phyloP scores from a whole-genome alignment of 2,797 vertebrate genomes.

The Girardinus metallicus region DNA sequence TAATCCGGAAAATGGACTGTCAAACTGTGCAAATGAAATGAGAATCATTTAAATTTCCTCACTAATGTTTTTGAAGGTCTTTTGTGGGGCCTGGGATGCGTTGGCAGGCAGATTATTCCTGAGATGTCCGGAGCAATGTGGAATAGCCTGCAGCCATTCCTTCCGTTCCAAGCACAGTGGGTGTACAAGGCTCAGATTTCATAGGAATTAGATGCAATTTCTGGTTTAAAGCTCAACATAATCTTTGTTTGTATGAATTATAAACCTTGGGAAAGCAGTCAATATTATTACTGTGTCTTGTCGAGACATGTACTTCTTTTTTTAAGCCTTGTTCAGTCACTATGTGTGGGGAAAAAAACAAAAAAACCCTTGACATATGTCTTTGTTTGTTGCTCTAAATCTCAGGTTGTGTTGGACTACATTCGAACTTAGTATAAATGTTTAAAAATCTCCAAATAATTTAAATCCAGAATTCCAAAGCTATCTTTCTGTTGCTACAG shows the following conservation, averaged over 20 bases:
- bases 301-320: too few species aligned
- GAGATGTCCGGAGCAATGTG: not conserved
- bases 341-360: not conserved
- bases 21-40: not conserved
- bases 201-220: not conserved
- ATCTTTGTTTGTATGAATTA: not conserved
- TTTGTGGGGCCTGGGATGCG: not conserved
- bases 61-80: not conserved
- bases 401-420: conserved; percentile 16
- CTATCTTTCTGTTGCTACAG: not conserved
- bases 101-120: not conserved
- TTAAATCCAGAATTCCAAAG: not conserved
- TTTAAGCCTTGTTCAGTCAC: not conserved
- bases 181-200: not conserved
- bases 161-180: not conserved
- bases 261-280: not conserved
- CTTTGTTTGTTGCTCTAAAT: conserved; percentile 11
- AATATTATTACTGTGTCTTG: not conserved
- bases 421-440: conserved; percentile 32
- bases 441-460: conserved; percentile 20
- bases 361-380: not conserved
- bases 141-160: conserved; percentile 7
- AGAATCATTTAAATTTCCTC: not conserved
- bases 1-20: not conserved
- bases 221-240: not conserved